Evolutionary conservation across 2,113 vertebrate species (phyloP).

Genomic region (Thalassoma bifasciatum): DNA sequence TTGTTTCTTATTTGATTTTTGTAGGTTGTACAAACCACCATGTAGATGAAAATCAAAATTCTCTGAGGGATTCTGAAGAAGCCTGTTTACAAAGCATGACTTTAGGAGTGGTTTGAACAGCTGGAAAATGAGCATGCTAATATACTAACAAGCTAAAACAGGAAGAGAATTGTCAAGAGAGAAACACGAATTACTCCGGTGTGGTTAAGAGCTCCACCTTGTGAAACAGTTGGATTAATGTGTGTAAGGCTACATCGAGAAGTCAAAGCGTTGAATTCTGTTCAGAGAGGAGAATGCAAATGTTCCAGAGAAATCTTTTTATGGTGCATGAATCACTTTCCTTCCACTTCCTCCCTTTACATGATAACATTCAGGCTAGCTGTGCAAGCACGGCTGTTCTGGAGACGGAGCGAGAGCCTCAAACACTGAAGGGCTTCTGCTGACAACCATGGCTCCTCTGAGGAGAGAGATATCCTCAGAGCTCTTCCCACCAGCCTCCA

Average conservation of each 20-base stretch:
- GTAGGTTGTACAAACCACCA: too few species aligned
- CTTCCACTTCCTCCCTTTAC: slow-evolving; percentile 4
- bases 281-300: not conserved
- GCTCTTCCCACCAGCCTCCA: slow-evolving; percentile 53
- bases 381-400: slow-evolving; percentile 21
- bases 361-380: slow-evolving; percentile 3
- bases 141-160: too few species aligned
- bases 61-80: too few species aligned
- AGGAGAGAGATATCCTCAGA: slow-evolving; percentile 29
- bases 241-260: not conserved
- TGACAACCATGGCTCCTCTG: slow-evolving; percentile 46
- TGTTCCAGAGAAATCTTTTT: not conserved
- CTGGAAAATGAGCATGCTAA: too few species aligned
- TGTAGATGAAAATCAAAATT: too few species aligned
- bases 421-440: slow-evolving; percentile 20
- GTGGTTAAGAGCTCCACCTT: not conserved
- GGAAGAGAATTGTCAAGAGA: too few species aligned
- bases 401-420: slow-evolving; percentile 20
- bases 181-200: too few species aligned
- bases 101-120: too few species aligned
- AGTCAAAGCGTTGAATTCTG: slow-evolving; percentile 15
- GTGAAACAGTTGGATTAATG: not conserved
- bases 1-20: too few species aligned
- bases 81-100: too few species aligned
- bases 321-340: slow-evolving; percentile 12